These are phyloP conservation scores for Ceratina australensis DNA, from an alignment of 1,140 invertebrate genomes.

Conservation along the genomic window DNA sequence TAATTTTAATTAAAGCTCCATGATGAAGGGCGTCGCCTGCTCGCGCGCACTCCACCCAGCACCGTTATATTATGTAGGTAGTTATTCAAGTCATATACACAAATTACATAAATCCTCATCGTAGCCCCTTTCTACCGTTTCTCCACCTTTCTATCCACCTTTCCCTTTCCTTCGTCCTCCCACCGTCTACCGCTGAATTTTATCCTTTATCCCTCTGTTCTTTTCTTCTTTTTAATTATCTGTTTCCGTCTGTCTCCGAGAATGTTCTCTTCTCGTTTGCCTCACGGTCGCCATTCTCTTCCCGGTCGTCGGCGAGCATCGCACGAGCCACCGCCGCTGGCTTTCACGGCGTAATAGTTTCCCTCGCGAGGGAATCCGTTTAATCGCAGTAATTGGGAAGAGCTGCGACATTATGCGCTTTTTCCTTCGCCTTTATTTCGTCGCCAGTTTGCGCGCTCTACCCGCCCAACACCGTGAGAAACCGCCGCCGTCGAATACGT, in stretches of 20 bases:
- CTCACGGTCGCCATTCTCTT: constrained; percentile 18
- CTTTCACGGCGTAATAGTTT: constrained; percentile 52
- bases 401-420: constrained; percentile 48
- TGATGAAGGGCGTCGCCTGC: constrained; percentile 72
- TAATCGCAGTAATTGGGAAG: constrained; percentile 54
- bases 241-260: background rate
- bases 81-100: constrained; percentile 76
- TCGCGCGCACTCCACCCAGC: constrained; percentile 54
- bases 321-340: constrained; percentile 40
- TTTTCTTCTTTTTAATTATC: background rate
- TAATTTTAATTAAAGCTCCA: constrained; percentile 79
- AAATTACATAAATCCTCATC: constrained; percentile 75
- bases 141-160: constrained; percentile 42
- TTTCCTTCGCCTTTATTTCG: constrained; percentile 40
- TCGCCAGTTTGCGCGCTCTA: constrained; percentile 37
- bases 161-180: constrained; percentile 23
- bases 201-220: constrained; percentile 4
- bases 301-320: constrained; percentile 20
- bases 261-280: background rate
- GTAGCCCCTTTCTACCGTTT: constrained; percentile 35
- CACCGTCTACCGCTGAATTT: background rate
- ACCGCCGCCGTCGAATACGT: constrained; percentile 5
- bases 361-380: constrained; percentile 48
- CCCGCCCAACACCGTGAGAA: constrained; percentile 23
- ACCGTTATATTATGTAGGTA: constrained; percentile 72